These are phyloP conservation scores for Falco concolor DNA, from an alignment of 2,797 vertebrate species.

Conservation along the genomic window DNA sequence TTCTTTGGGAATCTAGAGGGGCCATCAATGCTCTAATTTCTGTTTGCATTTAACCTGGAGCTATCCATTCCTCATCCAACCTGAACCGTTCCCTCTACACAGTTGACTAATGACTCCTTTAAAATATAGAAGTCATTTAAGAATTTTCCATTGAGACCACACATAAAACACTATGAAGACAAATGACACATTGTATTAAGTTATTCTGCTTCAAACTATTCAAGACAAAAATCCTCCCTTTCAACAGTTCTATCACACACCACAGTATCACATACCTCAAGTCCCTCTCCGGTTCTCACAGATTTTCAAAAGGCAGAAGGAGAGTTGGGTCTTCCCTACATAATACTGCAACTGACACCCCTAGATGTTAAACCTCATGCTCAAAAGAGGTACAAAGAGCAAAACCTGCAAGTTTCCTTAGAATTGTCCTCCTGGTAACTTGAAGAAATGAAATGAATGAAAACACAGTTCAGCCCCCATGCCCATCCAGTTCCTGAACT, in stretches of 20 bases:
- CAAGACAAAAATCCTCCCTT: background rate
- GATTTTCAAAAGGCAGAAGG: background rate
- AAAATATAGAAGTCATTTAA: background rate
- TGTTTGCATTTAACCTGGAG: background rate
- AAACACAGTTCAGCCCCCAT: background rate
- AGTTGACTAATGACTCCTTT: background rate
- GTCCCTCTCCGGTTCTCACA: background rate
- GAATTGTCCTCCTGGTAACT: background rate
- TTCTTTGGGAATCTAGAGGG: background rate
- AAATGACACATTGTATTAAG: background rate
- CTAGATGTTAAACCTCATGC: background rate
- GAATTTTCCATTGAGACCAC: background rate
- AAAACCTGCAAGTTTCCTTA: background rate
- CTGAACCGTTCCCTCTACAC: background rate
- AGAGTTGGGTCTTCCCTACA: background rate
- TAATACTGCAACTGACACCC: background rate
- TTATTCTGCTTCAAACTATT: background rate
- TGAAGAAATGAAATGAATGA: background rate
- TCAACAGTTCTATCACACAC: background rate
- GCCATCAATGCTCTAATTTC: background rate
- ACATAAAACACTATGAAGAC: background rate
- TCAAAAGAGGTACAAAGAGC: background rate
- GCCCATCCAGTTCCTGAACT: background rate
- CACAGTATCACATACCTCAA: background rate
- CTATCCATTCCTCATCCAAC: background rate